Conservation (phyloP, 2,888 invertebrate species). For the Tanypteryx hageni region DNA sequence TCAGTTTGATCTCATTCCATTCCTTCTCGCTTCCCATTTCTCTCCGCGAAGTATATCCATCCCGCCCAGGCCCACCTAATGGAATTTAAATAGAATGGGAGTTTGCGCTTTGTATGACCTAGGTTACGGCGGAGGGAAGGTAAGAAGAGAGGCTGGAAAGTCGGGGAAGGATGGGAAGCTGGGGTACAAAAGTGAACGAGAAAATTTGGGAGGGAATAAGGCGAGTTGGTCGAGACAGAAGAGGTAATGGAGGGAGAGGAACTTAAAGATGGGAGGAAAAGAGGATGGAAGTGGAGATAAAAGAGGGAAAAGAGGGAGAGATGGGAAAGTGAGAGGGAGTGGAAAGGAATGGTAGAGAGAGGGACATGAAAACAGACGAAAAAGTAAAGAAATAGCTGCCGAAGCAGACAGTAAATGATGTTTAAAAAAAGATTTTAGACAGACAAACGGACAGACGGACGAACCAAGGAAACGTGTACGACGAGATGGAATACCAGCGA, state of each 20-base stretch:
- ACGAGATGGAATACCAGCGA: too few species aligned
- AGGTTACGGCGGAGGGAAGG: not conserved
- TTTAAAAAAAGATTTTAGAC: too few species aligned
- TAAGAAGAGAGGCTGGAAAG: not conserved
- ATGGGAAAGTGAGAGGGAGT: too few species aligned
- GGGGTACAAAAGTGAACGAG: too few species aligned
- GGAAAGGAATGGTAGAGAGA: not conserved
- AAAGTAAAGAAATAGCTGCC: too few species aligned
- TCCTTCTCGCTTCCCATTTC: not conserved
- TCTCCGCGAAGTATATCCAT: not conserved
- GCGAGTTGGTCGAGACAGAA: not conserved
- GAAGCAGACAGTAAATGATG: too few species aligned
- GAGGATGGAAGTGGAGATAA: not conserved
- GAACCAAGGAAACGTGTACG: too few species aligned
- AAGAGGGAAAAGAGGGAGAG: not conserved
- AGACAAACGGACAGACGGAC: too few species aligned
- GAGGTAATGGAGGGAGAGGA: not conserved
- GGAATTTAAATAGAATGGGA: constrained; percentile 12
- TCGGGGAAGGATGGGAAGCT: not conserved
- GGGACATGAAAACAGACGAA: not conserved
- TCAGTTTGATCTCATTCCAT: not conserved
- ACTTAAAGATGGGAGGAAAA: not conserved
- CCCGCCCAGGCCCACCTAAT: not conserved
- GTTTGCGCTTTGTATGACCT: not conserved
- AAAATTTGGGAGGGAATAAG: not conserved